Conservation (phyloP, 2,113 vertebrate species). For the Erythrolamprus reginae region DNA sequence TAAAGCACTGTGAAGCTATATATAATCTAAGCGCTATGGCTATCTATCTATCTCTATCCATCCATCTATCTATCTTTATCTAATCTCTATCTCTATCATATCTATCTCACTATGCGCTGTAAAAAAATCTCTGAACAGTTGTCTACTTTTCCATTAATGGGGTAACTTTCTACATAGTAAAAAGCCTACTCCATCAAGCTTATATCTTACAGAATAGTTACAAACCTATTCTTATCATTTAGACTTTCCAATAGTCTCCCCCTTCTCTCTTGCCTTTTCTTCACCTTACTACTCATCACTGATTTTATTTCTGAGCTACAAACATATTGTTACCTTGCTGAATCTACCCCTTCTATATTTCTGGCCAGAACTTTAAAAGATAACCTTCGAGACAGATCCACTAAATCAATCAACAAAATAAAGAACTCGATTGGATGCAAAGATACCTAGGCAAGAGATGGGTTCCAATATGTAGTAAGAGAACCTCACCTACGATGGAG, state of each 20-base stretch:
- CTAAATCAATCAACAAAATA: not conserved
- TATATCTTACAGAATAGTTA: not conserved
- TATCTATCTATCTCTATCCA: not conserved
- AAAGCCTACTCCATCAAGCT: not conserved
- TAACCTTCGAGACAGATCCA: not conserved
- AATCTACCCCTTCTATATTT: not conserved
- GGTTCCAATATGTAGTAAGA: not conserved
- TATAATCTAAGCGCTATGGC: no score
- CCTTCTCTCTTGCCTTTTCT: not conserved
- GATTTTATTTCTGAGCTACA: not conserved
- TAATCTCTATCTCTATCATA: not conserved
- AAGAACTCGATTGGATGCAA: not conserved
- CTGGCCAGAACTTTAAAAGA: not conserved
- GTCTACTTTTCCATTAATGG: not conserved
- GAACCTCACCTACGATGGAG: not conserved
- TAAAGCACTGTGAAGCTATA: no score
- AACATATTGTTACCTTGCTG: not conserved
- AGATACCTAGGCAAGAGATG: not conserved
- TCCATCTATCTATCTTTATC: not conserved
- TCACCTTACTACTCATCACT: not conserved
- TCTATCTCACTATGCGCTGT: not conserved
- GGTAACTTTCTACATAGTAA: not conserved
- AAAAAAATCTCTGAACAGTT: not conserved
- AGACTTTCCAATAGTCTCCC: not conserved
- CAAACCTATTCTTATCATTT: not conserved